Conservation (phyloP, 1,140 invertebrate species). For the Drosophila nannoptera region DNA sequence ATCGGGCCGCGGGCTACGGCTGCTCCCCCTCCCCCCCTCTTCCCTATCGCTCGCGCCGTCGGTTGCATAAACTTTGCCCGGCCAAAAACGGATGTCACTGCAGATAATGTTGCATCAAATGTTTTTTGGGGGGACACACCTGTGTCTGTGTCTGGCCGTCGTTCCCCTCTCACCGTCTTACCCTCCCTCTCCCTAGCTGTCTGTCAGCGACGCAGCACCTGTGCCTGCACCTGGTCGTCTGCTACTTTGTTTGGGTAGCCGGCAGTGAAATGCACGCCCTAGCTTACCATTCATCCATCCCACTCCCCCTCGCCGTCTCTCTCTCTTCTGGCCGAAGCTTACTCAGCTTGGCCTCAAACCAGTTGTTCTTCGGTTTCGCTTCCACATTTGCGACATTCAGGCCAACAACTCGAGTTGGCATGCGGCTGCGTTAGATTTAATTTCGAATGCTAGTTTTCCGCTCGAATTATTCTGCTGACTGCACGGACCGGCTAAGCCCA, state of each 20-base stretch:
- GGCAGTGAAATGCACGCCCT: constrained; percentile 37
- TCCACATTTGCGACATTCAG: constrained; percentile 28
- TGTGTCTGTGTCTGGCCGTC: constrained; percentile 17
- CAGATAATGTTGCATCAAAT: constrained; percentile 60
- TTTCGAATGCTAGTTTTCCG: constrained; percentile 40
- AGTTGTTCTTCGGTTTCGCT: constrained; percentile 28
- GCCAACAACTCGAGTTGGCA: constrained; percentile 25
- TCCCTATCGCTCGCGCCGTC: too few species aligned
- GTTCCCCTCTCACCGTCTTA: not conserved
- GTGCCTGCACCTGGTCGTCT: not conserved
- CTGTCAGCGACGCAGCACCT: constrained; percentile 40
- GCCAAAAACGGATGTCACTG: constrained; percentile 49
- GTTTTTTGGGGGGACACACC: constrained; percentile 39
- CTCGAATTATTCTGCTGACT: constrained; percentile 24
- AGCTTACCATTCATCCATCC: not conserved
- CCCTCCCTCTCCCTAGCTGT: not conserved
- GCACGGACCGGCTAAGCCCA: not conserved
- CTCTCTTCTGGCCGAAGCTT: constrained; percentile 18
- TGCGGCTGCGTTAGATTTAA: constrained; percentile 37
- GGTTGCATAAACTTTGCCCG: constrained; percentile 50
- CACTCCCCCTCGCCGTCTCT: not conserved
- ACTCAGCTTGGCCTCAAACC: constrained; percentile 28
- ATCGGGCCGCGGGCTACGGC: not conserved
- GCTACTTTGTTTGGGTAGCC: constrained; percentile 46
- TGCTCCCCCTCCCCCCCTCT: not conserved